phyloP scores from a whole-genome alignment of 35 echinoderm and acorn worm species.

The Apostichopus parvimensis region DNA sequence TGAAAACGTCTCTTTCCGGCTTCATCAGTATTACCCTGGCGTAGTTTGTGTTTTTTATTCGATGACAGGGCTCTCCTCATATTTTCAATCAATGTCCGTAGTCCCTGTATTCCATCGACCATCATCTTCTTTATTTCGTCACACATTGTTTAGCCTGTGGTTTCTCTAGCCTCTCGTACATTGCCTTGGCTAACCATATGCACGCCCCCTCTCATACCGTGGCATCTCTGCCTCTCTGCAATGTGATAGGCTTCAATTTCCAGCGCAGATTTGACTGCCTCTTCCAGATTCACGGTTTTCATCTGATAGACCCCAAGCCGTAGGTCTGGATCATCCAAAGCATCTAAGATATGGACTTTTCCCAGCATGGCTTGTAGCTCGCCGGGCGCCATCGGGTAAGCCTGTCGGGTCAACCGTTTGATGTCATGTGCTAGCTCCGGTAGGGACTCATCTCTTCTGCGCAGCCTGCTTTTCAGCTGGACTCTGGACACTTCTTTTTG shows the following conservation, averaged over 20 bases:
- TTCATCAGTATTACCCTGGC: neutral
- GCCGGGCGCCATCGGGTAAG: neutral
- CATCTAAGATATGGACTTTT: constrained; percentile 26
- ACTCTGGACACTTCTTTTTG: neutral
- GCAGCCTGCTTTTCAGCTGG: neutral
- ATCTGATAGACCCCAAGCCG: neutral
- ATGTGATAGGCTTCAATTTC: constrained; percentile 50
- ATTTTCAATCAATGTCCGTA: neutral
- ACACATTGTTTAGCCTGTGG: neutral
- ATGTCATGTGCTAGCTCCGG: constrained; percentile 19
- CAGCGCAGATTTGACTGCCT: neutral
- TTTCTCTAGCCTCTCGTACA: neutral
- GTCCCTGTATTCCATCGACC: neutral
- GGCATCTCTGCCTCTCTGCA: constrained; percentile 35
- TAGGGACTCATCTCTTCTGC: constrained; percentile 24
- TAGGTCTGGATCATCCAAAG: constrained; percentile 11
- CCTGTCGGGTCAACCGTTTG: neutral
- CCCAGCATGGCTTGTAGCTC: neutral
- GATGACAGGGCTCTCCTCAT: neutral
- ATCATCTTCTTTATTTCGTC: neutral
- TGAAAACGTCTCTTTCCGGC: neutral
- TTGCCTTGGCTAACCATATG: neutral
- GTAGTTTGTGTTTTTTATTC: neutral
- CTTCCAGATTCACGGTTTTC: neutral
- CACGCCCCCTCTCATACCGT: neutral